Base-by-base conservation (phyloP, 2,888 invertebrate genomes). In the Drepanosiphum platanoidis region DNA sequence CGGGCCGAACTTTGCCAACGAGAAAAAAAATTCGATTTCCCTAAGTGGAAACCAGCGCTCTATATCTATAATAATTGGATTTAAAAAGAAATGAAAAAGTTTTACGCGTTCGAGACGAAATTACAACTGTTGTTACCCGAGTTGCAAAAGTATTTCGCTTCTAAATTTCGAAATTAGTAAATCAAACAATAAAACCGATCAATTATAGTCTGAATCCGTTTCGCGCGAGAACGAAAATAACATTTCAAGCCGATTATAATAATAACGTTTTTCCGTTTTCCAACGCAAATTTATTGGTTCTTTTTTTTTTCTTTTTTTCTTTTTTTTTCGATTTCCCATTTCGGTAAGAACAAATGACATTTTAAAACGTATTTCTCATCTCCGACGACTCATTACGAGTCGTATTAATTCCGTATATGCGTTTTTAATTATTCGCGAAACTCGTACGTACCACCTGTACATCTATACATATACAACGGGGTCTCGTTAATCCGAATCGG, bases 1-100 rank as follows among this genome's bases (percentile, higher is more conserved):
- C 36, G 68, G 39, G 58, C 68, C 68, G 58, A 84, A 84, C 84
- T 84, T 84, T 70, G 75, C 8, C 77, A 68, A 52, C 64, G 68
- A 27, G n/a, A 61, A 39, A 80, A 77, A 84, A 84, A 77, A 84
- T 84, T 84, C 84, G 84, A 84, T 84, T 84, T 84, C 75, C 74
- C 84, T 77, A 84, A 84, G 68, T 84, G 84, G 84, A 84, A 84
- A 52, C n/a, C 52, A 30, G 34, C 70, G 30, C 32, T 66, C 42
- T 82, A 75, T 75, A 72, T 13, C 61, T 72, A 46, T 72, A 64
- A 66, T 83, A 83, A 83, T 83, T 83, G 83, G 83, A 75, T 75
- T 74, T 42, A 61, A 32, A 58, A 22, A 64, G 4, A 72, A 61
- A 42, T 11, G 22, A 42, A 71, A 81, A 82, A 42, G 13, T 58